phyloP scores from a whole-genome alignment of 2,888 invertebrate species.

The Drosophila mayaguana region DNA sequence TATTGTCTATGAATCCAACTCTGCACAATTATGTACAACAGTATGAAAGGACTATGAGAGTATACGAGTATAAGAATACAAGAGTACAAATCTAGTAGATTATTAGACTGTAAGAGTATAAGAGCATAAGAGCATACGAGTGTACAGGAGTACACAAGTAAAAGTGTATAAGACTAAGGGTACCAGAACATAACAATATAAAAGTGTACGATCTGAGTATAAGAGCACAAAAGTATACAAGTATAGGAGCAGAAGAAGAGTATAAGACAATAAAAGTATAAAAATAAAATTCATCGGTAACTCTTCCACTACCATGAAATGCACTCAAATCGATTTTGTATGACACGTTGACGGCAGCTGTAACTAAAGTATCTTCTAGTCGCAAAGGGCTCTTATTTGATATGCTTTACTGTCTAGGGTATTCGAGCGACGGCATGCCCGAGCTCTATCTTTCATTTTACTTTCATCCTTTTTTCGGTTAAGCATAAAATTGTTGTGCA shows the following conservation, averaged over 20 bases:
- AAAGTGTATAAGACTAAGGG: not conserved
- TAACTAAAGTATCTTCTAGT: not conserved
- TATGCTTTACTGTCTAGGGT: slow-evolving; percentile 1
- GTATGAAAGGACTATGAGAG: not conserved
- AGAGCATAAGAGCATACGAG: not conserved
- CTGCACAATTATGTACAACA: not conserved
- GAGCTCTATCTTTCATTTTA: not conserved
- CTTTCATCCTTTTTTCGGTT: slow-evolving; percentile 5
- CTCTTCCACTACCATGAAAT: not conserved
- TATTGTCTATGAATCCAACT: not conserved
- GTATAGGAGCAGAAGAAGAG: not conserved
- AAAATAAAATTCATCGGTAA: too few relatives aligned
- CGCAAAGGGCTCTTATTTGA: not conserved
- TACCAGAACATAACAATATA: not conserved
- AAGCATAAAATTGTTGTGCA: slow-evolving; percentile 60
- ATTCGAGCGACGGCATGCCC: not conserved
- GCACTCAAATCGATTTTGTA: too few relatives aligned
- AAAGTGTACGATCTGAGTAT: not conserved
- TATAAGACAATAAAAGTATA: too few relatives aligned
- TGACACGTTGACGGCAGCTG: too few relatives aligned
- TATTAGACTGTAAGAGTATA: too few relatives aligned
- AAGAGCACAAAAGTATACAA: not conserved
- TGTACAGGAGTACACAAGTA: not conserved
- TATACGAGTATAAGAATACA: not conserved
- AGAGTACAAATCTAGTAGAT: too few relatives aligned